Base-by-base conservation (phyloP, 2,113 vertebrate genomes). In the Strix uralensis region DNA sequence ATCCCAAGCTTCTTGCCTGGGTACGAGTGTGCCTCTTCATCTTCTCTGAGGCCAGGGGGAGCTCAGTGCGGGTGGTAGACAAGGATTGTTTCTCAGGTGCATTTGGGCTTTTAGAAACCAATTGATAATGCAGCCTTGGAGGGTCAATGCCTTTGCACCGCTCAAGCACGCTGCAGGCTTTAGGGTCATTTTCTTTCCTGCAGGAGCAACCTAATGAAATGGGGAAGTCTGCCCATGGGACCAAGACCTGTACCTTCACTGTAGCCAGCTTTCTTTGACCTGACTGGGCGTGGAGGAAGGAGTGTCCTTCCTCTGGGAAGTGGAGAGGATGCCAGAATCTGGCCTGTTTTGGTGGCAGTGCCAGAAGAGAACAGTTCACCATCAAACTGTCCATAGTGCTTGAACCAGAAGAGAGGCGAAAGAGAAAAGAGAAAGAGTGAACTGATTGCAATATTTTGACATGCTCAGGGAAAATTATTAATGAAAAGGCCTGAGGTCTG, bases 401-500 rank as follows among this genome's bases (percentile, higher is more conserved):
- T 81, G 71, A 74, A 59, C 63, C 5, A 3, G 52, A 93, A 89
- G 11, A 27, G 69, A 87, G 47, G 59, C 22, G 9, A 55, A 82
- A 73, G 30, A 77, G 32, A 30, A 34, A 51, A 73, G 46, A 61
- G 73, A 15, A 65, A 54, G 20, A 83, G 40, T 46, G 74, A 88
- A 70, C 51, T 73, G 84, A 88, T 40, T 69, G 90, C 32, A 15
- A 27, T 90, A 74, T 87, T 95, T 92, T 79, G 88, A 92, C 83
- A 58, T 67, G 88, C 90, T 92, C 55, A 29, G 71, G 65, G 57
- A 54, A 91, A 69, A 93, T 82, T 67, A 81, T 78, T 95, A 93
- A 94, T 55, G 69, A 95, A 94, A 95, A 96, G 82, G 88, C 91
- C 88, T 73, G 91, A 94, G 89, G 95, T 92, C 91, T 96, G 94